phyloP scores from a whole-genome alignment of 2,888 invertebrate genomes.

The Amblyjoppa fuscipennis region DNA sequence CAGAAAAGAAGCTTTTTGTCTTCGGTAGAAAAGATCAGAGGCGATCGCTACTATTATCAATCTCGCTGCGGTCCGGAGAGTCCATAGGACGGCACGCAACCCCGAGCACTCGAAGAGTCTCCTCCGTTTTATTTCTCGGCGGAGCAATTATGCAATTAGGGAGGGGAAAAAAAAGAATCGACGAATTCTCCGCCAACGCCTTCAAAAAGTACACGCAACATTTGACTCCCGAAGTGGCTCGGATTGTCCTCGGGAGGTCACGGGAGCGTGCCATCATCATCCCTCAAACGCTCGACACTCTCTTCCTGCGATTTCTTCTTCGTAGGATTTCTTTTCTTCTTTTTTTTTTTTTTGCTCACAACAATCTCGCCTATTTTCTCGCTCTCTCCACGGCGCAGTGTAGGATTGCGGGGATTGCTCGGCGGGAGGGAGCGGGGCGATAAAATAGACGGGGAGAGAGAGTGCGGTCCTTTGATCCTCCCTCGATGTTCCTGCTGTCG shows the following conservation, averaged over 20 bases:
- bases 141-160: conserved; percentile 50
- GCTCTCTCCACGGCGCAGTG: conserved; percentile 54
- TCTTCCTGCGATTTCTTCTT: conserved; percentile 20
- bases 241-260: conserved; percentile 43
- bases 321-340: not conserved
- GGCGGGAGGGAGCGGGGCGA: conserved; percentile 62
- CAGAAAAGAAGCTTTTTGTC: conserved; percentile 14
- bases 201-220: conserved; percentile 58
- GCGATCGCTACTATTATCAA: conserved; percentile 52
- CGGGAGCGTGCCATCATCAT: conserved; percentile 23
- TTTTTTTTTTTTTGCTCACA: conserved; percentile 2
- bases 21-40: conserved; percentile 29
- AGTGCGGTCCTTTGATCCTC: conserved; percentile 83
- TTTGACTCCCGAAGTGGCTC: conserved; percentile 54
- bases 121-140: conserved; percentile 50
- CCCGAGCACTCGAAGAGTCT: conserved; percentile 39
- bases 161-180: not conserved
- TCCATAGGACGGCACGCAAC: conserved; percentile 40
- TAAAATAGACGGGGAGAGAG: conserved; percentile 74
- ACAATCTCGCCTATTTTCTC: conserved; percentile 54
- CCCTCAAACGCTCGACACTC: conserved; percentile 34
- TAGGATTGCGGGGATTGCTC: conserved; percentile 72
- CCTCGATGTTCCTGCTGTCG: conserved; percentile 73
- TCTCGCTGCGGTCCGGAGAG: conserved; percentile 37
- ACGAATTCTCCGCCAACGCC: conserved; percentile 31